These are phyloP conservation scores for Taxidea taxus DNA, from an alignment of 2,113 vertebrate species.

Conservation along the genomic window DNA sequence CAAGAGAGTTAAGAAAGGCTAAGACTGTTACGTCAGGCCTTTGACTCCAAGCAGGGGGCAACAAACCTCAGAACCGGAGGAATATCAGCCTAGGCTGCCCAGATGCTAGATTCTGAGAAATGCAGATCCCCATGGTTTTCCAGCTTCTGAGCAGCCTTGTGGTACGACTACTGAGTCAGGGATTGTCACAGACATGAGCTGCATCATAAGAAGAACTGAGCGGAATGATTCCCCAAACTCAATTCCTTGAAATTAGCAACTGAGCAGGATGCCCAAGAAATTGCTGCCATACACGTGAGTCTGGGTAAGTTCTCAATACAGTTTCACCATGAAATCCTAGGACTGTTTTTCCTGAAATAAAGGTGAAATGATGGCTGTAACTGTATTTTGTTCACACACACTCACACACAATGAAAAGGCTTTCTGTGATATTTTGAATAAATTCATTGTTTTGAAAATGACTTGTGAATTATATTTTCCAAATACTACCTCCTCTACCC, in stretches of 20 bases:
- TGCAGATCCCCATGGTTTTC: not conserved
- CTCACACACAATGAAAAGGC: not conserved
- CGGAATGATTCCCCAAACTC: not conserved
- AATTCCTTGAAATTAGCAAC: not conserved
- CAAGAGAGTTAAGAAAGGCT: not conserved
- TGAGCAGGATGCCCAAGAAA: not conserved
- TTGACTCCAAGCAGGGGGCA: not conserved
- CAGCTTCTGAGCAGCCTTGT: accelerated
- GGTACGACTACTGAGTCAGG: no score
- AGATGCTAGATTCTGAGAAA: not conserved
- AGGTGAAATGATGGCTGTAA: not conserved
- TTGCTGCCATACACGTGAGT: not conserved
- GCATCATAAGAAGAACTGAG: not conserved
- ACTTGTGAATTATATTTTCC: not conserved
- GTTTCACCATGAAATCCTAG: not conserved
- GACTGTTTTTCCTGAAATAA: not conserved
- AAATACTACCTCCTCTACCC: not conserved
- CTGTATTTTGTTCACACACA: not conserved
- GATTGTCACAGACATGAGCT: not conserved
- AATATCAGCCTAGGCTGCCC: no score
- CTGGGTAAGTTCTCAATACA: not conserved
- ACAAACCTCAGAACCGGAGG: no score
- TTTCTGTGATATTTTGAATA: not conserved
- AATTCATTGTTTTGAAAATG: not conserved
- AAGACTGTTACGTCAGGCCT: not conserved